Evolutionary conservation across 2,113 vertebrate species (phyloP).

Genomic region (Uria lomvia): DNA sequence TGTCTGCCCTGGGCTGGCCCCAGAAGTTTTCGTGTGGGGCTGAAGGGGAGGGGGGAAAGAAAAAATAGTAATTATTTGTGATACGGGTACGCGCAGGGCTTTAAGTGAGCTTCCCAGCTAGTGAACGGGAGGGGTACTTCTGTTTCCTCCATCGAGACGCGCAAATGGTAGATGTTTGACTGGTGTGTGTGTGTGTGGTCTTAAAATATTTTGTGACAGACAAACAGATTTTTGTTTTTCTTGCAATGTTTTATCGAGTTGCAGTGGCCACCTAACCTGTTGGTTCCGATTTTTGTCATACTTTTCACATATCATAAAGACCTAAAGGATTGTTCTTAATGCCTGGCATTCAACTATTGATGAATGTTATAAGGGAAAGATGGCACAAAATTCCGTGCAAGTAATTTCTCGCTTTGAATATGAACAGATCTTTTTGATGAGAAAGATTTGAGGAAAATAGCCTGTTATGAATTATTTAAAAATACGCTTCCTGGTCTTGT

Average conservation of each 20-base stretch:
- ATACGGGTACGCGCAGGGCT: background rate
- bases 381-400: background rate
- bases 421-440: background rate
- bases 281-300: background rate
- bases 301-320: accelerated
- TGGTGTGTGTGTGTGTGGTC: background rate
- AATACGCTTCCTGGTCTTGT: background rate
- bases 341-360: accelerated
- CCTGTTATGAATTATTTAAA: background rate
- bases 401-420: background rate
- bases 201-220: background rate
- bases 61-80: accelerated
- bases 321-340: background rate
- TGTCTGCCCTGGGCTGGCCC: background rate
- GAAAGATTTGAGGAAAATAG: background rate
- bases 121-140: background rate
- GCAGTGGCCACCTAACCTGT: background rate
- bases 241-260: background rate
- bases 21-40: background rate
- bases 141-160: background rate
- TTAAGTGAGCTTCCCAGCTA: background rate
- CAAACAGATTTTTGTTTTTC: background rate
- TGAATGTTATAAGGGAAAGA: background rate
- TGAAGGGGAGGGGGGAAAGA: too few relatives aligned
- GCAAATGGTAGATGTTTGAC: background rate